These are phyloP conservation scores for Rhinella marina DNA, from an alignment of 2,797 vertebrate species.

Conservation along the genomic window DNA sequence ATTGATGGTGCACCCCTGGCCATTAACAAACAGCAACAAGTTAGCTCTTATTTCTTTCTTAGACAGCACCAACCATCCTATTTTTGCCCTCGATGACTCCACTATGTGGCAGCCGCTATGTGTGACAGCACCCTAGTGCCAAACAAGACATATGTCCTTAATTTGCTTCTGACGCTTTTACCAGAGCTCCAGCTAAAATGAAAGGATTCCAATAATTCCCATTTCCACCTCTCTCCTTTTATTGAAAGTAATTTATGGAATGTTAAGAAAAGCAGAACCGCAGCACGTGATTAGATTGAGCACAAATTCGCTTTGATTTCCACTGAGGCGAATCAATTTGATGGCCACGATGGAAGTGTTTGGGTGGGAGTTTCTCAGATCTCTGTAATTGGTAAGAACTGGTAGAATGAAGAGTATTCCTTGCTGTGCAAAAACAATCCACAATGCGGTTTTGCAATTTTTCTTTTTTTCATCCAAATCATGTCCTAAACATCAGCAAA, in stretches of 20 bases:
- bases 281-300: not conserved
- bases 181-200: not conserved
- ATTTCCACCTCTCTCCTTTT: not conserved
- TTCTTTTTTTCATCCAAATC: not conserved
- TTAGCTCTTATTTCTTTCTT: no score
- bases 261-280: not conserved
- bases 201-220: not conserved
- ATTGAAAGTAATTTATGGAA: conserved; percentile 9
- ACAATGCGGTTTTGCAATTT: not conserved
- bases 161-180: not conserved
- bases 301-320: conserved; percentile 4
- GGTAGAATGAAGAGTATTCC: not conserved
- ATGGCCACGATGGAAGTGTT: not conserved
- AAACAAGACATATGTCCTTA: not conserved
- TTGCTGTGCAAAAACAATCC: not conserved
- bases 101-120: no score
- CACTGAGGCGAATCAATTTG: conserved; percentile 12
- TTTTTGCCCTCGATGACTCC: no score
- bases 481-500: not conserved
- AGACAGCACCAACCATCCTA: no score
- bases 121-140: not conserved
- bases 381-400: not conserved
- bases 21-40: no score
- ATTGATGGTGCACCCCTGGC: no score
- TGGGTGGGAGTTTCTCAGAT: not conserved